Conservation (phyloP, 92 coral and sea anemone genomes). For the Metridium senile region DNA sequence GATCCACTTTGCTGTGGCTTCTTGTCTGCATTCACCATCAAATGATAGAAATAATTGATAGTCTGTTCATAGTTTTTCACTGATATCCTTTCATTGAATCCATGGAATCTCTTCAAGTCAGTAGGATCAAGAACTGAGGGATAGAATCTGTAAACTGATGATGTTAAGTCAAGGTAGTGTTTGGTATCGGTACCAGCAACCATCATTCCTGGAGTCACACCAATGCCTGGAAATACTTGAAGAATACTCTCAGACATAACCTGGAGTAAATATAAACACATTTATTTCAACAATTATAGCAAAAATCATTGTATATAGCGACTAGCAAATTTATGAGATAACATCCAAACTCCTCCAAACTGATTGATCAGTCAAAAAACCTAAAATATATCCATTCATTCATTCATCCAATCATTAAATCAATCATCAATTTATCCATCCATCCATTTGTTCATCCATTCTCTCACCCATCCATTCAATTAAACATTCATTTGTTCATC, state of each 20-base stretch:
- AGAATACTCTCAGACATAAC: constrained; percentile 68
- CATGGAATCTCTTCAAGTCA: constrained; percentile 77
- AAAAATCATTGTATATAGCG: too few relatives aligned
- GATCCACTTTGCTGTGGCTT: neutral
- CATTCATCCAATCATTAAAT: too few relatives aligned
- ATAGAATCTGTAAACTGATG: constrained; percentile 82
- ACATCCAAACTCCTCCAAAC: too few relatives aligned
- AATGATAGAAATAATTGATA: constrained; percentile 82
- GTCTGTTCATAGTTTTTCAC: constrained; percentile 90
- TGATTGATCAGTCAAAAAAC: too few relatives aligned
- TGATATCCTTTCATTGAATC: constrained; percentile 83
- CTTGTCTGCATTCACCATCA: constrained; percentile 78
- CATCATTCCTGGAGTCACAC: constrained; percentile 85
- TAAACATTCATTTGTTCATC: too few relatives aligned
- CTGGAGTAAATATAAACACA: constrained; percentile 35
- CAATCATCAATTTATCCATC: too few relatives aligned
- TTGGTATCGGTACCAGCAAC: constrained; percentile 84
- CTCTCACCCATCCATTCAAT: too few relatives aligned
- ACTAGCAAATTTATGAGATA: too few relatives aligned
- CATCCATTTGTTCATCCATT: too few relatives aligned
- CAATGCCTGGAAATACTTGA: constrained; percentile 77
- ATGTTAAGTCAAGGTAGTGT: constrained; percentile 77
- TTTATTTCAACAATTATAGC: too few relatives aligned
- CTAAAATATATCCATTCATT: too few relatives aligned
- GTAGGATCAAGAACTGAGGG: constrained; percentile 72